Conservation (phyloP, 1,140 invertebrate genomes). For the Magallana gigas region DNA sequence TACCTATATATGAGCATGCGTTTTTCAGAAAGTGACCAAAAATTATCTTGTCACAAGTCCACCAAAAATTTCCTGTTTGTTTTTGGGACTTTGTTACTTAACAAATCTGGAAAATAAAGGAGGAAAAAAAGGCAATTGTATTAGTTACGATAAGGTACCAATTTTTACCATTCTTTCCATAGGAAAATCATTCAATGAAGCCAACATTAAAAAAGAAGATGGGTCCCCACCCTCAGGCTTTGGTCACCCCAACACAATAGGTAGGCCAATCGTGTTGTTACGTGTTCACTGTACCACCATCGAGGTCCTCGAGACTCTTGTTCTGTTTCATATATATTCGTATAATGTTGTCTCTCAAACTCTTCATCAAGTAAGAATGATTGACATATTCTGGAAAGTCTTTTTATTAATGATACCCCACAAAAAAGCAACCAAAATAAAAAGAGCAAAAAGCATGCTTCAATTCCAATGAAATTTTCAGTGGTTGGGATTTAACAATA, state of each 20-base stretch:
- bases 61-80: neutral
- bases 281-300: slow-evolving; percentile 30
- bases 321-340: slow-evolving; percentile 12
- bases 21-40: slow-evolving; percentile 10
- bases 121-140: neutral
- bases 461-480: neutral
- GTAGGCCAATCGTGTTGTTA: slow-evolving; percentile 52
- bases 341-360: slow-evolving; percentile 19
- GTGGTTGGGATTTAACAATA: neutral
- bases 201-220: slow-evolving; percentile 57
- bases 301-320: slow-evolving; percentile 10
- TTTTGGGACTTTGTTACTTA: neutral
- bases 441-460: slow-evolving; percentile 23
- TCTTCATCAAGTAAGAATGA: slow-evolving; percentile 18
- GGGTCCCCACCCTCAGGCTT: slow-evolving; percentile 48
- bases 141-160: slow-evolving; percentile 11
- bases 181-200: slow-evolving; percentile 62
- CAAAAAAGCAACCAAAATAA: neutral
- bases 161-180: slow-evolving; percentile 53
- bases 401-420: neutral
- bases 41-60: neutral
- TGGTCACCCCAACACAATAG: slow-evolving; percentile 55
- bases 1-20: slow-evolving; percentile 23
- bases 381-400: slow-evolving; percentile 35
- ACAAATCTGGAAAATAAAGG: neutral